A percentile compares a stretch with the other conserved stretches of the same genome.
Evolutionary conservation across 2,888 invertebrate species (phyloP).

Genomic region (Bombylius discolor): DNA sequence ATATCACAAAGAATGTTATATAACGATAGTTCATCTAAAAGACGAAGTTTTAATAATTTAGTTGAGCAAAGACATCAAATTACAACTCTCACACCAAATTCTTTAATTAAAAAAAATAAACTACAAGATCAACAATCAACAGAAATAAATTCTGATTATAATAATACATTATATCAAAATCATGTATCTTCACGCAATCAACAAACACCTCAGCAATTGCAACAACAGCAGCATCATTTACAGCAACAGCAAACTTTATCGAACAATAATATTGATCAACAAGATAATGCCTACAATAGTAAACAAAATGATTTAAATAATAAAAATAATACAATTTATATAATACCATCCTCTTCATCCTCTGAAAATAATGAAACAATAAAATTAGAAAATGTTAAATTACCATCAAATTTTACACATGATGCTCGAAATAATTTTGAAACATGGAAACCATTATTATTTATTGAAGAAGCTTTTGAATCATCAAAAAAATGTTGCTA

Average conservation of each 20-base stretch:
- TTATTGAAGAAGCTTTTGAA: conserved; percentile 34
- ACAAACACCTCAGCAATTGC: background rate
- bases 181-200: too few species aligned
- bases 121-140: background rate
- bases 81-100: conserved; percentile 43
- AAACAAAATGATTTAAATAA: conserved; percentile 11
- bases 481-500: conserved; percentile 32
- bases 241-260: background rate
- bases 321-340: conserved; percentile 12
- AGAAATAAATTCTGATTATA: background rate
- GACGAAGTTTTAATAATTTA: conserved; percentile 43
- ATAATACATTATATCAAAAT: background rate
- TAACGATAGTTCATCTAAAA: conserved; percentile 45
- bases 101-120: conserved; percentile 3
- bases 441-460: conserved; percentile 34
- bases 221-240: background rate
- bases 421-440: conserved; percentile 33
- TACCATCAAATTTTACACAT: conserved; percentile 30
- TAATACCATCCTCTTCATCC: conserved; percentile 12
- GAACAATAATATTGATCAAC: background rate
- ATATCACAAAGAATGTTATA: conserved; percentile 54
- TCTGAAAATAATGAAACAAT: conserved; percentile 1
- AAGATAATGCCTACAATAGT: background rate
- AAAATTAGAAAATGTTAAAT: conserved; percentile 22
- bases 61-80: conserved; percentile 59